Evolutionary conservation across 2,888 invertebrate genomes (phyloP), one percentile per base, ranked within the genome.

Genomic region (Aleiodes testaceus): DNA sequence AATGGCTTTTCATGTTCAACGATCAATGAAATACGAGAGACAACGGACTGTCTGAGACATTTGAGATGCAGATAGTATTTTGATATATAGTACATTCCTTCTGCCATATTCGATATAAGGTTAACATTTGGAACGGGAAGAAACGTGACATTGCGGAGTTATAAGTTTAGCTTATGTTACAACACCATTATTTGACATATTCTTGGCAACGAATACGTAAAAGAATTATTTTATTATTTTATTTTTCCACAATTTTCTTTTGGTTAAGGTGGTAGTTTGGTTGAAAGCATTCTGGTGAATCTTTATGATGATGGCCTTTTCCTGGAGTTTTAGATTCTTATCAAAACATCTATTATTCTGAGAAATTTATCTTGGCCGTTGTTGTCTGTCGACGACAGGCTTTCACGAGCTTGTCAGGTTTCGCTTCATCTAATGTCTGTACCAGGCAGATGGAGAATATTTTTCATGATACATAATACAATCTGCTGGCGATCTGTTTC

Each of bases 391-490:
- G 70, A 66, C 61, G 70, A 70, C 70, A 66, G 70, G 66, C 49
- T 59, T 49, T 42, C 59, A 30, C 20, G 55, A 55, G 16, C 49
- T 59, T 50, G 49, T 45, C 47, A 36, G 61, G 61, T 49, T 44
- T 45, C 16, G 49, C 66, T 20, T 65, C 16, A 70, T 59, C 65
- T 55, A 47, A 70, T 66, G 70, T 66, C 70, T 66, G 70, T 59
- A 59, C 36, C 49, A 70, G 70, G 66, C 66, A 66, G 66, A 61
- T 66, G 70, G 7, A 26, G 26, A 66, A 36, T 66, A 66, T 66
- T 44, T n/a, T 61, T 42, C 59, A 20, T 59, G 66, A 70, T 70
- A 66, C 70, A 61, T 70, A 70, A 70, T 70, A 66, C 66, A 50
- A 66, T 61, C 49, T 50, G 66, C n/a, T 9, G 50, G 50, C 50